Conservation (phyloP, 2,797 vertebrate genomes). For the Diplodus sargus region DNA sequence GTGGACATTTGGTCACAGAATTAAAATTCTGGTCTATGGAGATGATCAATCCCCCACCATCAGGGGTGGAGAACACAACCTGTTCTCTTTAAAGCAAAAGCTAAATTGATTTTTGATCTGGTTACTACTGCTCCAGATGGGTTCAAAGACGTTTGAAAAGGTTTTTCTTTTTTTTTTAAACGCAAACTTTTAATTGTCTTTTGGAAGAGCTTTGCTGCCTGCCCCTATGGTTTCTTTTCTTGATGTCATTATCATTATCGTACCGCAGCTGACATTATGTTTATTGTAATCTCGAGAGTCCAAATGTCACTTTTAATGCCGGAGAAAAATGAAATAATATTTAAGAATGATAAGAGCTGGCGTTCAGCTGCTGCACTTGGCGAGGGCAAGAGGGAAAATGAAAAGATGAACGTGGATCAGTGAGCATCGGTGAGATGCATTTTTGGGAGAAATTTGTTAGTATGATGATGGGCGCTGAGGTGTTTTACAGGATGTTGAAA, state of each 20-base stretch:
- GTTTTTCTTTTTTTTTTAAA: background rate
- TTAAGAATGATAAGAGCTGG: background rate
- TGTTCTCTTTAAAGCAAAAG: conserved; percentile 23
- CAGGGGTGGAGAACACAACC: conserved; percentile 22
- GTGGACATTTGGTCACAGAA: conserved; percentile 40
- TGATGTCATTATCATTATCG: background rate
- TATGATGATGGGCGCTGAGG: conserved; percentile 24
- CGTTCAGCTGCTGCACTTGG: background rate
- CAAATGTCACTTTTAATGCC: background rate
- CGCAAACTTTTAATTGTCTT: background rate
- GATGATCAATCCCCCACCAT: conserved; percentile 24
- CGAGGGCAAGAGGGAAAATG: background rate
- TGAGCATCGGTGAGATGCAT: background rate
- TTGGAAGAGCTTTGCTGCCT: background rate
- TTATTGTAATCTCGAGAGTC: background rate
- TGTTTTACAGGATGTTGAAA: conserved; percentile 36
- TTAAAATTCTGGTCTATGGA: conserved; percentile 27
- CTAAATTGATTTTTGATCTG: conserved; percentile 17
- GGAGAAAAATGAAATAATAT: background rate
- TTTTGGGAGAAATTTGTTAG: conserved; percentile 10
- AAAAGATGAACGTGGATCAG: conserved; percentile 1
- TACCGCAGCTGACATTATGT: background rate
- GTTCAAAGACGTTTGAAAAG: background rate
- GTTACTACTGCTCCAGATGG: background rate
- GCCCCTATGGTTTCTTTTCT: background rate